Evolutionary conservation across 2,888 invertebrate species (phyloP).

Genomic region (Caprella mutica): DNA sequence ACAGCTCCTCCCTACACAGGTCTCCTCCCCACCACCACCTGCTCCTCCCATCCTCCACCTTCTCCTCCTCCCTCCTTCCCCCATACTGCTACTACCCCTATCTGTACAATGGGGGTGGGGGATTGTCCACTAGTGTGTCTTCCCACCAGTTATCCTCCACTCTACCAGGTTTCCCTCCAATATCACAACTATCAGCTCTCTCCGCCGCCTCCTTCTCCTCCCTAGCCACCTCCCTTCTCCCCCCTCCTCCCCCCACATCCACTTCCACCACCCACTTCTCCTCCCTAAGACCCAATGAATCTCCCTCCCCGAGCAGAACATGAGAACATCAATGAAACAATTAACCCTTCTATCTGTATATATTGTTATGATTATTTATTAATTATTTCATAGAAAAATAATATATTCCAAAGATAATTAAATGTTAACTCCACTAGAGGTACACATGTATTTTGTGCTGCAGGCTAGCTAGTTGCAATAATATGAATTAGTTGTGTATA

Average conservation of each 20-base stretch:
- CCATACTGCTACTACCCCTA: slow-evolving; percentile 15
- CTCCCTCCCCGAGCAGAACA: no score
- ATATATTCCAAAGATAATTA: no score
- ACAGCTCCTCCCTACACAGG: not conserved
- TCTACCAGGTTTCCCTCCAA: not conserved
- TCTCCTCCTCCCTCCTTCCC: slow-evolving; percentile 5
- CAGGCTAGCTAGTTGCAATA: no score
- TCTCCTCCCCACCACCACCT: not conserved
- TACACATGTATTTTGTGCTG: no score
- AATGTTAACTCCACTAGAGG: no score
- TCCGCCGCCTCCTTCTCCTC: slow-evolving; percentile 14
- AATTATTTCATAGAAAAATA: no score
- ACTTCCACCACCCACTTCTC: not conserved
- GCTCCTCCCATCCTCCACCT: slow-evolving; percentile 8
- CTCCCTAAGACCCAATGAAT: no score
- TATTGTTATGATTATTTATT: no score
- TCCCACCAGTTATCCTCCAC: not conserved
- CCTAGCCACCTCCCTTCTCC: slow-evolving; percentile 6
- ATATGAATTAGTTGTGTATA: no score
- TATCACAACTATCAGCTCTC: slow-evolving; percentile 12
- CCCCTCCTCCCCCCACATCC: not conserved
- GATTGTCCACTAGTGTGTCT: not conserved
- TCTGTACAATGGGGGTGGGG: not conserved
- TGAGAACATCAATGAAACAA: no score
- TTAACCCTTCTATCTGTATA: no score